Percentiles rank a stretch among this genome's conserved stretches.
phyloP scores from a whole-genome alignment of 1,140 invertebrate genomes.

The Bombus superbus region DNA sequence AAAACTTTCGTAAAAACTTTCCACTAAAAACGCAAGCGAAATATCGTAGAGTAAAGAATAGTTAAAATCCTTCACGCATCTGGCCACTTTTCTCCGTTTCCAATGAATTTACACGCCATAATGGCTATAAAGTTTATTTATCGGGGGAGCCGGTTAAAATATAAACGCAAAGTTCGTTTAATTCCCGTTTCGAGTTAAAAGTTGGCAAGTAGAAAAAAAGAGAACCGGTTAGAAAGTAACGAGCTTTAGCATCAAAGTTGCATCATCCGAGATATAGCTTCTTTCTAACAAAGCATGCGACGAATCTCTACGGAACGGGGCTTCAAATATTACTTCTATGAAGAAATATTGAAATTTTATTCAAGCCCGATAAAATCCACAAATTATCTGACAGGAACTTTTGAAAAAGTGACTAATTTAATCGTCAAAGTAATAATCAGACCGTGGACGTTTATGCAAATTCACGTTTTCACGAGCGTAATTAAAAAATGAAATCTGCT shows the following conservation, averaged over 20 bases:
- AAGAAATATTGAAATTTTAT: background rate
- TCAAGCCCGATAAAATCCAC: background rate
- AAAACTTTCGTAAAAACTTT: conserved; percentile 2
- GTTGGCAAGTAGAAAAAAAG: background rate
- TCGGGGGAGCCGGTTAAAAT: background rate
- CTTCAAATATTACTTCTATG: background rate
- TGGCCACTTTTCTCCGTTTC: background rate
- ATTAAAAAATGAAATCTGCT: background rate
- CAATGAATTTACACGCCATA: background rate
- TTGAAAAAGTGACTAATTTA: background rate
- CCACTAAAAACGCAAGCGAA: background rate
- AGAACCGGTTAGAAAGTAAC: background rate
- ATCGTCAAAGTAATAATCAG: too few relatives aligned
- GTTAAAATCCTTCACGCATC: background rate
- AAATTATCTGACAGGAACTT: too few relatives aligned
- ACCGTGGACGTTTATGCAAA: background rate
- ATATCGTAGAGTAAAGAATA: background rate
- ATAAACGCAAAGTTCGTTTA: background rate
- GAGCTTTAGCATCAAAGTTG: conserved; percentile 4
- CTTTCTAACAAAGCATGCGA: background rate
- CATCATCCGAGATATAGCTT: background rate
- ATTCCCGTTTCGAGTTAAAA: conserved; percentile 3
- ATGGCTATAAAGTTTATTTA: conserved; percentile 4
- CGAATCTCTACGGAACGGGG: background rate
- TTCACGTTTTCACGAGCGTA: background rate